phyloP scores from a whole-genome alignment of 1,140 invertebrate genomes.

The Euglossa dilemma region DNA sequence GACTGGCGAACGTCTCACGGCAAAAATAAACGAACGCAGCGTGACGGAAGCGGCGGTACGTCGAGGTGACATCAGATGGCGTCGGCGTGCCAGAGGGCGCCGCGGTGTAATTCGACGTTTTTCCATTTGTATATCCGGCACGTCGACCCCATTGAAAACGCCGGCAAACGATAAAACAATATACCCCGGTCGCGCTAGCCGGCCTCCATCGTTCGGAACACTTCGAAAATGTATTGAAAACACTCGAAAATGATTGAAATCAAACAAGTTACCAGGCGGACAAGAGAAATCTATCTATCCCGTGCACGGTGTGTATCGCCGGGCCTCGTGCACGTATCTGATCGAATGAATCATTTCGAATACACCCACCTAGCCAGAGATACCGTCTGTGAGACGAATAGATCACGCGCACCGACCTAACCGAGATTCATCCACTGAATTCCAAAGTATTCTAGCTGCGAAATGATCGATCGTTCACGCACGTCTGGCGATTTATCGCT shows the following conservation, averaged over 20 bases:
- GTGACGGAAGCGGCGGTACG: not conserved
- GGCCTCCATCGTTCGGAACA: constrained; percentile 49
- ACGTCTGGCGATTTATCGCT: not conserved
- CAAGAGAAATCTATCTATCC: constrained; percentile 41
- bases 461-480: constrained; percentile 4
- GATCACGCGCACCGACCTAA: constrained; percentile 51
- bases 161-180: constrained; percentile 67
- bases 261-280: constrained; percentile 64
- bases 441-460: constrained; percentile 36
- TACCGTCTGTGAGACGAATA: constrained; percentile 55
- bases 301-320: not conserved
- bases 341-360: constrained; percentile 52
- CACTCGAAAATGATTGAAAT: constrained; percentile 69
- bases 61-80: constrained; percentile 38
- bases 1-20: not conserved
- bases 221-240: constrained; percentile 68
- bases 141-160: no score
- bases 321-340: constrained; percentile 26
- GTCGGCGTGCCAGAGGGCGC: not conserved
- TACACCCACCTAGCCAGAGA: constrained; percentile 42
- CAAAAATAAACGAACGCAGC: not conserved
- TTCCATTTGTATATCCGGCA: constrained; percentile 60
- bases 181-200: constrained; percentile 44
- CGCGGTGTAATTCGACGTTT: constrained; percentile 54
- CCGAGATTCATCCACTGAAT: constrained; percentile 23